phyloP scores from a whole-genome alignment of 2,797 vertebrate species.

The Macrochelys suwanniensis region DNA sequence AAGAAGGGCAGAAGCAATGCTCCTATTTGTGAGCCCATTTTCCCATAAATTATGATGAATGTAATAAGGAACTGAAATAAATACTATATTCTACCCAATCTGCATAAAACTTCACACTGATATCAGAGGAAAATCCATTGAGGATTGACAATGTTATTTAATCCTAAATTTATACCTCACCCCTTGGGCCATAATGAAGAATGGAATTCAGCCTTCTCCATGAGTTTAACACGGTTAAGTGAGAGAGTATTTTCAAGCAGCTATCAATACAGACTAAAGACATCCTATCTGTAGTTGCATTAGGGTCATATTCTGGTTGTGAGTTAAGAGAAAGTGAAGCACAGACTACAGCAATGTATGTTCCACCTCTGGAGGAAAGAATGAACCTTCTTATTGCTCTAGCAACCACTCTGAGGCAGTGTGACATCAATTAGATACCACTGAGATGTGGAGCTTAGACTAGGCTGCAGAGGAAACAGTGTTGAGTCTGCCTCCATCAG shows the following conservation, averaged over 20 bases:
- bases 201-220: not conserved
- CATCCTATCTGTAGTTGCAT: not conserved
- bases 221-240: not conserved
- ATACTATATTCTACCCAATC: not conserved
- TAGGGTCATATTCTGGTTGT: not conserved
- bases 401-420: not conserved
- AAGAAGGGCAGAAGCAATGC: not conserved
- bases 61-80: not conserved
- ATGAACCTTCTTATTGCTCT: not conserved
- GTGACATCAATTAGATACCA: not conserved
- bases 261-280: not conserved
- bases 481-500: not conserved
- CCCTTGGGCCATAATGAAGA: not conserved
- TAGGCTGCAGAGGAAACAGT: not conserved
- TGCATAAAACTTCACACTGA: not conserved
- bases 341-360: not conserved
- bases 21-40: not conserved
- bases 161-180: not conserved
- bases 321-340: not conserved
- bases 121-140: not conserved
- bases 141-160: not conserved
- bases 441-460: not conserved
- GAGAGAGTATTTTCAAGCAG: not conserved
- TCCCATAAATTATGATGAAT: not conserved
- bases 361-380: not conserved